Conservation (phyloP, 2,888 invertebrate genomes). For the Tridacna crocea region DNA sequence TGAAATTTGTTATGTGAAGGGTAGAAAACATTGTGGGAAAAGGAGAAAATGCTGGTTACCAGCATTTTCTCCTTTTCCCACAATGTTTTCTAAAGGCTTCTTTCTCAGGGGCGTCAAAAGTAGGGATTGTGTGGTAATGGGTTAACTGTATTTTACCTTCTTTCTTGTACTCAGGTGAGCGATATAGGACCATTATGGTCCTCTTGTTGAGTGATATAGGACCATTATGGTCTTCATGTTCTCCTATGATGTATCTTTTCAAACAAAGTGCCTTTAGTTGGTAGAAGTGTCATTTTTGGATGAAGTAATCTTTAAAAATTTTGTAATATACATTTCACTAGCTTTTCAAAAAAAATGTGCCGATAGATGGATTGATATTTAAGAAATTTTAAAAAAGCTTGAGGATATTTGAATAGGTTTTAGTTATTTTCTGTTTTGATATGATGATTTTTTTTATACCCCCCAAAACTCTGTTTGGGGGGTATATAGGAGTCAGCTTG, state of each 20-base stretch:
- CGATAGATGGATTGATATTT: not conserved
- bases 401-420: not conserved
- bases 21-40: not conserved
- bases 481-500: no score
- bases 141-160: no score
- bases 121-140: no score
- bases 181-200: no score
- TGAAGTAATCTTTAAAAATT: no score
- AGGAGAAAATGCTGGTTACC: not conserved
- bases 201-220: no score
- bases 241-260: not conserved
- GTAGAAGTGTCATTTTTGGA: not conserved
- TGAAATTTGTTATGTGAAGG: not conserved
- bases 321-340: not conserved
- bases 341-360: not conserved
- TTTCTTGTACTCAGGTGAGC: no score
- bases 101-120: no score
- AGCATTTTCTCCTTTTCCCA: not conserved
- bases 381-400: not conserved
- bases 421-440: no score
- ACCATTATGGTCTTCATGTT: not conserved
- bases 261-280: not conserved
- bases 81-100: no score
- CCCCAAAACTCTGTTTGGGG: no score
- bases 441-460: no score